A percentile compares a stretch with the other conserved stretches of the same genome.
Conservation (phyloP, 2,888 invertebrate genomes). For the Leptopilina syphax region DNA sequence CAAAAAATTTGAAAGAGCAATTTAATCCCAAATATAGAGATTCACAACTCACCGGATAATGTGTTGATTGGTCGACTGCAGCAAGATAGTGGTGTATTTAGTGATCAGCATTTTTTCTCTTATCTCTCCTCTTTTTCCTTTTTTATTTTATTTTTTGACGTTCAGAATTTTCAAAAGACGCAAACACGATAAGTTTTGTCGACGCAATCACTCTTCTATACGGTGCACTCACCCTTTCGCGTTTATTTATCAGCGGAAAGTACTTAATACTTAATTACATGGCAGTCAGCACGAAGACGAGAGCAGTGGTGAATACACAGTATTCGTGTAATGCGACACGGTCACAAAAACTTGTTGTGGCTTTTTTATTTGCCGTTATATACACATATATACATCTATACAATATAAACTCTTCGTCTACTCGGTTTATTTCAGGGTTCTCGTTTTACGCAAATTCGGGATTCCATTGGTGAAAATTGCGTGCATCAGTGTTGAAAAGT, state of each 20-base stretch:
- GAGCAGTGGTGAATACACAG: conserved; percentile 30
- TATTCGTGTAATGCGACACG: conserved; percentile 47
- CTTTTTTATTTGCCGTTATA: too few relatives aligned
- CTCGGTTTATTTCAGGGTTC: conserved; percentile 43
- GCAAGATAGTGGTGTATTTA: conserved; percentile 83
- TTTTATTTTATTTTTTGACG: background rate
- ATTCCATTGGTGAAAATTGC: conserved; percentile 58
- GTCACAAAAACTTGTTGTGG: conserved; percentile 47
- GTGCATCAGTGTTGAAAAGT: conserved; percentile 56
- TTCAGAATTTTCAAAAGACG: background rate
- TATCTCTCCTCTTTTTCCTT: conserved; percentile 14
- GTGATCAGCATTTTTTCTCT: conserved; percentile 82
- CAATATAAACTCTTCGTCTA: conserved; percentile 45
- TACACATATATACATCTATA: background rate
- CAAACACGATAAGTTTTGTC: conserved; percentile 19
- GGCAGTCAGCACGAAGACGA: conserved; percentile 39
- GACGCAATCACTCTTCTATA: background rate
- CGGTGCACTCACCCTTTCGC: conserved; percentile 23
- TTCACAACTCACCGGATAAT: conserved; percentile 67
- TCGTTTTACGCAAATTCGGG: conserved; percentile 65
- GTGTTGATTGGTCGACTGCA: conserved; percentile 81
- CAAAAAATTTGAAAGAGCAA: background rate
- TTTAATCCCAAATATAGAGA: background rate
- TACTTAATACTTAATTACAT: conserved; percentile 21
- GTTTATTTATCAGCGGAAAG: conserved; percentile 28